Percentiles rank a stretch among this genome's conserved stretches.
These are phyloP conservation scores for Acheta domesticus DNA, from an alignment of 2,888 invertebrate genomes.

Conservation along the genomic window DNA sequence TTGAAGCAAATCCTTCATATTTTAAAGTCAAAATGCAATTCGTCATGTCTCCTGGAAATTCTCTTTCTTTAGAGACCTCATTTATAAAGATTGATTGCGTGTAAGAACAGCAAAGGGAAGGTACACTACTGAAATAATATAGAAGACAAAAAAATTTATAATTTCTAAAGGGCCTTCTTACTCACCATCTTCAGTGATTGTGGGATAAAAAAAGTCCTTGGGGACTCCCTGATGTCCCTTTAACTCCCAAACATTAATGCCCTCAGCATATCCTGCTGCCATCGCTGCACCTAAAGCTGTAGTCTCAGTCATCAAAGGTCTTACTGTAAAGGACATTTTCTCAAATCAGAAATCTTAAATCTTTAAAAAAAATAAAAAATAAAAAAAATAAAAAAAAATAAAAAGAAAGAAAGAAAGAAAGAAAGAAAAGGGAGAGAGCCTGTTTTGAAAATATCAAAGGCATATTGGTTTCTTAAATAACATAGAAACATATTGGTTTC, in stretches of 20 bases:
- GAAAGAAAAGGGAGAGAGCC: too few species aligned
- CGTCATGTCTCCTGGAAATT: too few species aligned
- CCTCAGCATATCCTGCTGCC: slow-evolving; percentile 79
- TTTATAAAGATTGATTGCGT: too few species aligned
- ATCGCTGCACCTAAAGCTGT: slow-evolving; percentile 94
- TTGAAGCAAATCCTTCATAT: too few species aligned
- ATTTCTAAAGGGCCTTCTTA: neutral
- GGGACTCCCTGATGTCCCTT: slow-evolving; percentile 49
- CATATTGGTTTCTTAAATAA: too few species aligned
- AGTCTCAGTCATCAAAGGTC: slow-evolving; percentile 86
- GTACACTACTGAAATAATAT: too few species aligned
- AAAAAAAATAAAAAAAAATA: too few species aligned
- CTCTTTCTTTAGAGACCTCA: too few species aligned
- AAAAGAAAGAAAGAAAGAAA: too few species aligned
- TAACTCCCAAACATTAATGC: slow-evolving; percentile 56
- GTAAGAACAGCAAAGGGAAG: too few species aligned
- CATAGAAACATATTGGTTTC: neutral
- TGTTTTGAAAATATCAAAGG: neutral
- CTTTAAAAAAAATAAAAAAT: neutral
- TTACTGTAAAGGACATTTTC: slow-evolving; percentile 48
- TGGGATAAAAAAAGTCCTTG: slow-evolving; percentile 63
- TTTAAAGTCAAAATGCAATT: too few species aligned
- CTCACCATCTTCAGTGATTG: slow-evolving; percentile 62
- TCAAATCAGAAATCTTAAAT: neutral
- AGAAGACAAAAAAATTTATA: neutral